These are phyloP conservation scores for Porites divaricata DNA, from an alignment of 92 coral and sea anemone species.

Conservation along the genomic window DNA sequence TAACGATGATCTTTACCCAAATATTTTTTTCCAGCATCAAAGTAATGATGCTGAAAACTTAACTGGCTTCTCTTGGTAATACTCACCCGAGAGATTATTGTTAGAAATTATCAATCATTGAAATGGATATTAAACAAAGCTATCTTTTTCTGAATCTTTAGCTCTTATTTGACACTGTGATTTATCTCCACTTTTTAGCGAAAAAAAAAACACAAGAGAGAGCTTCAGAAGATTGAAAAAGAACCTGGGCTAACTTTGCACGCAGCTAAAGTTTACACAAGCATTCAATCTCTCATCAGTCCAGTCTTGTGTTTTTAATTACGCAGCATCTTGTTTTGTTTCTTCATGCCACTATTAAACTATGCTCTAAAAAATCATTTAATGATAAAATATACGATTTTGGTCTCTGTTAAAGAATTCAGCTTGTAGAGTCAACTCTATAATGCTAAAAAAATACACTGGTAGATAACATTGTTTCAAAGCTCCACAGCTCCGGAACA, in stretches of 20 bases:
- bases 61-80: conserved; percentile 50
- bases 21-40: not conserved
- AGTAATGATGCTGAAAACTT: not conserved
- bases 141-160: not conserved
- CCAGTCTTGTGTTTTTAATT: not conserved
- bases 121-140: not conserved
- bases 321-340: too few relatives aligned
- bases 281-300: not conserved
- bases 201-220: not conserved
- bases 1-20: not conserved
- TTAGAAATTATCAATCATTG: not conserved
- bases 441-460: too few relatives aligned
- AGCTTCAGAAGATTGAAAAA: not conserved
- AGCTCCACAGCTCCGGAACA: too few relatives aligned
- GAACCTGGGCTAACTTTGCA: not conserved
- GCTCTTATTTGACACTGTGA: not conserved
- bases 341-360: too few relatives aligned
- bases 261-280: not conserved
- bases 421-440: too few relatives aligned
- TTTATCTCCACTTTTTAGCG: not conserved
- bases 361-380: too few relatives aligned
- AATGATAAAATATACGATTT: too few relatives aligned
- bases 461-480: too few relatives aligned
- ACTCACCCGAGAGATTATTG: conserved; percentile 38
- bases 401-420: too few relatives aligned